Evolutionary conservation across 2,113 vertebrate species (phyloP).

Genomic region (Sterna hirundo): DNA sequence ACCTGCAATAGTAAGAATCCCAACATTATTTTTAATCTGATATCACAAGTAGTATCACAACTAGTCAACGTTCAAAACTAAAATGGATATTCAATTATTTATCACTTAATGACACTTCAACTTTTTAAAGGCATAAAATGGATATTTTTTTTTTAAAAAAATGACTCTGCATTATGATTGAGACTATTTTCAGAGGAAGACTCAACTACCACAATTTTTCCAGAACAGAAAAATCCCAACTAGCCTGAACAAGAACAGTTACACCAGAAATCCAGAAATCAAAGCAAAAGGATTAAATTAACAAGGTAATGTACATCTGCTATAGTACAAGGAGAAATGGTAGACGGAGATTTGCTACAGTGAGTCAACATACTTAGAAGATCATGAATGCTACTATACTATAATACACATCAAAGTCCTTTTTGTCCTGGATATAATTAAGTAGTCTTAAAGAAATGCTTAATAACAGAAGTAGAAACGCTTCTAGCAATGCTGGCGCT

Average conservation of each 20-base stretch:
- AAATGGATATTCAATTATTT: slow-evolving; percentile 39
- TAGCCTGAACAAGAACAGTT: slow-evolving; percentile 15
- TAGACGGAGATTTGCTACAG: background rate
- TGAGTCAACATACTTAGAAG: background rate
- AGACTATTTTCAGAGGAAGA: slow-evolving; percentile 21
- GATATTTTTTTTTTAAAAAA: background rate
- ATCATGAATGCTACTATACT: background rate
- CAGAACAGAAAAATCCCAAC: background rate
- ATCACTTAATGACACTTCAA: slow-evolving; percentile 24
- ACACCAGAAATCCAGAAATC: slow-evolving; percentile 22
- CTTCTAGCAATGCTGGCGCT: background rate
- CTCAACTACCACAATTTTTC: slow-evolving; percentile 12
- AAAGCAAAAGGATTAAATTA: background rate
- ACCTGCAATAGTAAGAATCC: slow-evolving; percentile 46
- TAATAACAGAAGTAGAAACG: background rate
- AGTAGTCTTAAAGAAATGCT: background rate
- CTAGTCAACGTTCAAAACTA: slow-evolving; percentile 43
- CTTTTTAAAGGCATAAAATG: slow-evolving; percentile 37
- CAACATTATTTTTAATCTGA: background rate
- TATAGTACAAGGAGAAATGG: background rate
- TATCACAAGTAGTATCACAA: slow-evolving; percentile 17
- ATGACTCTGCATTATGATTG: background rate
- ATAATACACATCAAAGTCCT: background rate
- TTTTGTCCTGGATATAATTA: background rate
- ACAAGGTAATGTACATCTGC: background rate